Evolutionary conservation across 1,140 invertebrate species (phyloP).

Genomic region (Drepana arcuata): DNA sequence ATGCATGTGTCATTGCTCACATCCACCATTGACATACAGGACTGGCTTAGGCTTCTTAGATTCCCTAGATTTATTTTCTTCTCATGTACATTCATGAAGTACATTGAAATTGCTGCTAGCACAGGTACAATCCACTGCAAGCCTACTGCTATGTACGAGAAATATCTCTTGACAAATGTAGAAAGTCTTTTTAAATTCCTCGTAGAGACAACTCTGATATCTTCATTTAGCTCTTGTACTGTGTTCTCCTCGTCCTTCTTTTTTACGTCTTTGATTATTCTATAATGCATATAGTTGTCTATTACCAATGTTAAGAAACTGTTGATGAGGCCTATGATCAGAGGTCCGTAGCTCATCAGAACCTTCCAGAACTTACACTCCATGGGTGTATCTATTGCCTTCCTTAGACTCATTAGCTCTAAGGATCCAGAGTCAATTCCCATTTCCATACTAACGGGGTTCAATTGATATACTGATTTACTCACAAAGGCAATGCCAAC

Average conservation of each 20-base stretch:
- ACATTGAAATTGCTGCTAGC: slow-evolving; percentile 37
- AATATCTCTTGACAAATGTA: slow-evolving; percentile 37
- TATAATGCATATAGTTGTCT: slow-evolving; percentile 59
- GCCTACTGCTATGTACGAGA: slow-evolving; percentile 28
- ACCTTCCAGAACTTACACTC: slow-evolving; percentile 39
- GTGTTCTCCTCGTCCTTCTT: slow-evolving; percentile 33
- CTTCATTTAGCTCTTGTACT: slow-evolving; percentile 29
- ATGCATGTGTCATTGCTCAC: slow-evolving; percentile 30
- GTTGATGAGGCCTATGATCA: slow-evolving; percentile 54
- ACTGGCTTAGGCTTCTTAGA: slow-evolving; percentile 20
- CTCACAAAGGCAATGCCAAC: slow-evolving; percentile 51
- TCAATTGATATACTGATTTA: slow-evolving; percentile 29
- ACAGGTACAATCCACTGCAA: slow-evolving; percentile 52
- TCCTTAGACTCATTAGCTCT: too few species aligned
- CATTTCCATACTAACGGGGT: slow-evolving; percentile 25
- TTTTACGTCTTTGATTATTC: slow-evolving; percentile 34
- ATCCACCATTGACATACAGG: slow-evolving; percentile 44
- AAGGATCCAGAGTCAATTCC: too few species aligned
- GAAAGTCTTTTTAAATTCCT: slow-evolving; percentile 16
- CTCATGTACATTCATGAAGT: slow-evolving; percentile 38
- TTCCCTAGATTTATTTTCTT: slow-evolving; percentile 20
- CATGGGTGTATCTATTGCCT: too few species aligned
- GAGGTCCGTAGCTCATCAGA: slow-evolving; percentile 49
- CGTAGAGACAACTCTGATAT: slow-evolving; percentile 9
- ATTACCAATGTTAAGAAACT: slow-evolving; percentile 52